These are phyloP conservation scores for Meriones unguiculatus DNA, from an alignment of 2,113 vertebrate genomes.

Conservation along the genomic window DNA sequence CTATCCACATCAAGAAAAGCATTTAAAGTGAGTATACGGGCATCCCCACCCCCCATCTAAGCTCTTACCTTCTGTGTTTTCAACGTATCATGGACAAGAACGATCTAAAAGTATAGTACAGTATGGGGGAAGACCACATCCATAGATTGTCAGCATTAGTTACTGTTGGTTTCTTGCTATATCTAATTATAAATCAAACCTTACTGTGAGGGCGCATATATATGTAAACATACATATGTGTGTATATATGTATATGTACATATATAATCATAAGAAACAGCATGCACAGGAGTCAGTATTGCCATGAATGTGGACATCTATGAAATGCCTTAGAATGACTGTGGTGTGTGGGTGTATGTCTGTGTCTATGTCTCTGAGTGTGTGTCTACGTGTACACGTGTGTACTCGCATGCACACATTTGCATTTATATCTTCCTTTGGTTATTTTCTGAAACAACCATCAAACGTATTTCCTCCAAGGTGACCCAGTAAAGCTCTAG, in stretches of 20 bases:
- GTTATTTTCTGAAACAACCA: not conserved
- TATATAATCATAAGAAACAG: not conserved
- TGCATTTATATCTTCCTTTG: not conserved
- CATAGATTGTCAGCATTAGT: not conserved
- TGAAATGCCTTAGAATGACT: not conserved
- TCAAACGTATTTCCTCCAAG: not conserved
- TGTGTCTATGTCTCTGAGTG: not conserved
- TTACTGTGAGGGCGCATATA: not conserved
- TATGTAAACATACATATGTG: not conserved
- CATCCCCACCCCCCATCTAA: not conserved
- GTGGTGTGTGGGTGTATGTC: not conserved
- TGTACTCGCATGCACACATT: not conserved
- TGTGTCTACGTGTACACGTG: not conserved
- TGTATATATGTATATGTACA: no score
- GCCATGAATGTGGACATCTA: not conserved
- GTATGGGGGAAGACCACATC: not conserved
- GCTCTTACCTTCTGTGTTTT: not conserved
- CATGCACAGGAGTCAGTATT: not conserved
- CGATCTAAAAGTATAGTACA: not conserved
- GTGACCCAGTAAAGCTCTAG: not conserved
- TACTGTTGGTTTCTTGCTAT: not conserved
- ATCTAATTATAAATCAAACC: not conserved
- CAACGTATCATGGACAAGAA: not conserved
- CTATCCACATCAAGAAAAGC: not conserved
- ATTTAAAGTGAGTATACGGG: not conserved